These are phyloP conservation scores for Onchidella celtica DNA, from an alignment of 2,888 invertebrate genomes.

Conservation along the genomic window DNA sequence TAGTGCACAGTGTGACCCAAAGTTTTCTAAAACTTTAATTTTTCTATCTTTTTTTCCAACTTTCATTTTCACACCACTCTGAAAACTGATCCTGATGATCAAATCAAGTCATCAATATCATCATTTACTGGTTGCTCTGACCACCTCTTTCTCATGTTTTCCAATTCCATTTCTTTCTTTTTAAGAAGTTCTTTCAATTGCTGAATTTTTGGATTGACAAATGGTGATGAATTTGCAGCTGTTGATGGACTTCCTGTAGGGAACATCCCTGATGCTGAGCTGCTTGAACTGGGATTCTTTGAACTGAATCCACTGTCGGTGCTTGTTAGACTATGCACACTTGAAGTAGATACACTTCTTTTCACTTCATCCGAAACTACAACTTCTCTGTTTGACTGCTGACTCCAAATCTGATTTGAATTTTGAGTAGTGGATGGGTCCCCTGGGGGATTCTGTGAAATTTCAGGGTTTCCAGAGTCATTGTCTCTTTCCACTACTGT, in stretches of 20 bases:
- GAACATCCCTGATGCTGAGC: neutral
- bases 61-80: too few species aligned
- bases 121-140: too few species aligned
- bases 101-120: too few species aligned
- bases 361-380: neutral
- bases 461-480: neutral
- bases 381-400: too few species aligned
- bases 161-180: slow-evolving; percentile 40
- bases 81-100: too few species aligned
- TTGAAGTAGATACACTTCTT: slow-evolving; percentile 6
- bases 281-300: slow-evolving; percentile 5
- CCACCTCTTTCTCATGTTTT: slow-evolving; percentile 27
- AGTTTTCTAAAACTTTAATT: too few species aligned
- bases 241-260: too few species aligned
- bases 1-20: too few species aligned
- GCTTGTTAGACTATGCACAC: neutral
- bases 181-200: slow-evolving; percentile 42
- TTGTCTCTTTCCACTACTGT: neutral
- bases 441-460: neutral
- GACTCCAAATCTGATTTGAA: too few species aligned
- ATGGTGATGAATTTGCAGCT: neutral
- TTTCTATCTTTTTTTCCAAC: too few species aligned
- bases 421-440: neutral
- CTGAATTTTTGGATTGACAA: slow-evolving; percentile 31
- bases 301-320: slow-evolving; percentile 24